These are phyloP conservation scores for Zele albiditarsus DNA, from an alignment of 2,888 invertebrate genomes.

Conservation along the genomic window DNA sequence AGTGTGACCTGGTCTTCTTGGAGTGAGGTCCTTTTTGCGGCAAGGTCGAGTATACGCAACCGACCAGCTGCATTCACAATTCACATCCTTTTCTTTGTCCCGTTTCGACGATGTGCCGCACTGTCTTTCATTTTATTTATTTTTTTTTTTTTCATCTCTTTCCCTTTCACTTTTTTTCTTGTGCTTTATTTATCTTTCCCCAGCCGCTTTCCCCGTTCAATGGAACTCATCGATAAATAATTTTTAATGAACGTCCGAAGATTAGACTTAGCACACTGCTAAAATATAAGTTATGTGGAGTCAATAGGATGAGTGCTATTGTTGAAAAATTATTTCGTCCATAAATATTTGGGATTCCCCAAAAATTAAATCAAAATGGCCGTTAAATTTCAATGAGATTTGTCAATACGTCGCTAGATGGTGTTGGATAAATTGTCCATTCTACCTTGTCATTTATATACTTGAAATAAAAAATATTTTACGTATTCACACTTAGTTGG, in stretches of 20 bases:
- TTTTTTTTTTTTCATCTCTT: background rate
- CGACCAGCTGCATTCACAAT: conserved; percentile 55
- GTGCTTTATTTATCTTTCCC: conserved; percentile 10
- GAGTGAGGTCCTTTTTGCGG: conserved; percentile 50
- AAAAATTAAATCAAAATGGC: background rate
- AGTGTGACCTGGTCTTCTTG: conserved; percentile 26
- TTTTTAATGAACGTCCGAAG: background rate
- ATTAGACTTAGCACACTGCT: background rate
- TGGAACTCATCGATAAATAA: background rate
- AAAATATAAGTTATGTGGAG: too few species aligned
- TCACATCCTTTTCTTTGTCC: conserved; percentile 60
- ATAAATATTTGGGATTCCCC: too few species aligned
- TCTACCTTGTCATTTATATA: background rate
- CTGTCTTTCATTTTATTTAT: conserved; percentile 20
- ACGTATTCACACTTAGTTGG: conserved; percentile 46
- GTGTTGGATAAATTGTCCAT: background rate
- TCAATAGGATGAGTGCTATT: too few species aligned
- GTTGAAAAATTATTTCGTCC: too few species aligned
- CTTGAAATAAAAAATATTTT: background rate
- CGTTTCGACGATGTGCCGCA: conserved; percentile 37
- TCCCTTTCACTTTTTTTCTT: background rate
- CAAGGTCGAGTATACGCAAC: conserved; percentile 51
- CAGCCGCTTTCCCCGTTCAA: background rate
- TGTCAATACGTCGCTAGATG: background rate
- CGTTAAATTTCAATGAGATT: background rate